Evolutionary conservation across 2,113 vertebrate genomes (phyloP), one percentile per base, ranked within the genome.

Genomic region (Alosa alosa): DNA sequence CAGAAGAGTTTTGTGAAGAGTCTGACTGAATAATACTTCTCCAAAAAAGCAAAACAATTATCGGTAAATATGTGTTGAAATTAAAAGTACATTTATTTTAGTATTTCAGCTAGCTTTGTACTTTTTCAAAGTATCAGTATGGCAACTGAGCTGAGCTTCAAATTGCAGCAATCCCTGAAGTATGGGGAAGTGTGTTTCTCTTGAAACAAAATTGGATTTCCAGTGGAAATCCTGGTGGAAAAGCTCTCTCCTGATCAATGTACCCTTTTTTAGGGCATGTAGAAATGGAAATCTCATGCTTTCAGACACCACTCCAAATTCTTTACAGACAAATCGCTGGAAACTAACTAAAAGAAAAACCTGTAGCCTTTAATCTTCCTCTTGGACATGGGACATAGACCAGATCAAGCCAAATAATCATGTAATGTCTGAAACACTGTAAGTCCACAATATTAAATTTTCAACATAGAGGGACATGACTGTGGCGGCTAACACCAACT

Each of bases 391-490:
- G 82, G 36, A 46, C 72, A 81, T 81, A 72, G 84, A 52, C 44
- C 17, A 57, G 82, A 85, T 81, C 50, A 89, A 85, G 90, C 90
- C 84, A 91, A 92, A 89, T 88, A 81, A 85, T 90, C 86, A 84
- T 92, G 92, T 91, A 50, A 57, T n/a, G 6, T 52, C 49, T 90
- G 57, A 41, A 85, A 36, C 45, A 85, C 91, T 91, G 92, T 3
- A 52, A 83, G 84, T 89, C 84, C 86, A 81, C 85, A 52, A n/a
- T 52, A 60, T 18, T 55, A 41, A 9, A 36, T 39, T 36, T 78
- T 15, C 72, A 36, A 78, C 39, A 6, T 4, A 17, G 72, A 78
- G 31, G 13, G 36, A 36, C 72, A 78, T 39, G 20, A 22, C 18
- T 60, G 55, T 22, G 18, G 55, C 4, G 6, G 55, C 20, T 6